Conservation (phyloP, 2,797 vertebrate species). For the Spinus pinus region DNA sequence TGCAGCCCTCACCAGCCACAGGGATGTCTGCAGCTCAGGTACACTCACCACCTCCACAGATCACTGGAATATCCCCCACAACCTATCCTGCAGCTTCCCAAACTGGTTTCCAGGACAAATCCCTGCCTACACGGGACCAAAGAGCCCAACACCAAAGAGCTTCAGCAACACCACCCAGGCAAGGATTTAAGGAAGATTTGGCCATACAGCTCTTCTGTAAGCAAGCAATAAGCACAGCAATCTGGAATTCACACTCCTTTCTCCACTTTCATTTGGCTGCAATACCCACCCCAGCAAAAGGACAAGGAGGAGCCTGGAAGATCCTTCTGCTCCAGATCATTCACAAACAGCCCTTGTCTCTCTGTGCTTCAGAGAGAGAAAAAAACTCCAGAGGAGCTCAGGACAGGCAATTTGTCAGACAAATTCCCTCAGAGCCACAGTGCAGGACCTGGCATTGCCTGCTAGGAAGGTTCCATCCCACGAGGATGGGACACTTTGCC, state of each 20-base stretch:
- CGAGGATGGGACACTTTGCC: accelerated
- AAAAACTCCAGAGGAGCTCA: neutral
- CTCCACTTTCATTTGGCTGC: neutral
- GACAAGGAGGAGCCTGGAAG: neutral
- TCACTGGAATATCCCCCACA: accelerated
- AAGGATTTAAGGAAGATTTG: neutral
- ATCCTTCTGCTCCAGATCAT: neutral
- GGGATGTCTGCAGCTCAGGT: neutral
- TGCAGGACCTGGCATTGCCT: neutral
- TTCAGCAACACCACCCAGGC: neutral
- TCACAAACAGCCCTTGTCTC: neutral
- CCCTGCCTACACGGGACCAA: accelerated
- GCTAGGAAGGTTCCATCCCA: neutral
- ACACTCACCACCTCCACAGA: neutral
- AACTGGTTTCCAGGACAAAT: neutral
- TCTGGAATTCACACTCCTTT: neutral
- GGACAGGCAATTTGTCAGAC: neutral
- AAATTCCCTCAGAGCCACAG: neutral
- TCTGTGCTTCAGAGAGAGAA: neutral
- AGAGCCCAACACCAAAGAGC: neutral
- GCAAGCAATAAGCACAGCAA: accelerated
- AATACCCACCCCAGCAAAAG: neutral
- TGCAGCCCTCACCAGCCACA: neutral
- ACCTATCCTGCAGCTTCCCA: neutral
- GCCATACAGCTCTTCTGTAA: neutral